These are phyloP conservation scores for Notodromas monacha DNA, from an alignment of 2,888 invertebrate species.

Conservation along the genomic window DNA sequence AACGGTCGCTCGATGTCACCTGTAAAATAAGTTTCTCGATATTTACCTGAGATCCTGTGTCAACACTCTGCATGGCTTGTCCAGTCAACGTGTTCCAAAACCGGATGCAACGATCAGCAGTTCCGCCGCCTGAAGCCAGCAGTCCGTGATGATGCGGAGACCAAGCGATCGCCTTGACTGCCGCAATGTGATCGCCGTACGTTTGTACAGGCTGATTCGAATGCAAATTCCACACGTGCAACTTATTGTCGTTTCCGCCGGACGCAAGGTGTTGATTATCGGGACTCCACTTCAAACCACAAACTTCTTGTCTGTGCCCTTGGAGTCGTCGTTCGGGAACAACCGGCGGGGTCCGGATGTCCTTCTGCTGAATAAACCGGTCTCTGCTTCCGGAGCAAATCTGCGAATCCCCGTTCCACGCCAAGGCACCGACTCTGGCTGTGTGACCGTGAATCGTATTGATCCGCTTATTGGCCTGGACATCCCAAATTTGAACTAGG, in stretches of 20 bases:
- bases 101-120: slow-evolving; percentile 75
- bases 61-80: slow-evolving; percentile 90
- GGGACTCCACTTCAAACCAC: slow-evolving; percentile 92
- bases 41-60: slow-evolving; percentile 88
- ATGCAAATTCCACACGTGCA: slow-evolving; percentile 69
- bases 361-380: slow-evolving; percentile 64
- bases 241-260: slow-evolving; percentile 87
- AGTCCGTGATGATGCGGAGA: slow-evolving; percentile 93
- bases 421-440: slow-evolving; percentile 67
- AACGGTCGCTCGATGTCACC: too few species aligned
- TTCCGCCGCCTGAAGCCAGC: slow-evolving; percentile 91
- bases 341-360: slow-evolving; percentile 46
- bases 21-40: too few species aligned
- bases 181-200: slow-evolving; percentile 82
- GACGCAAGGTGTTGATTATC: slow-evolving; percentile 89
- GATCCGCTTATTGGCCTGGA: slow-evolving; percentile 64
- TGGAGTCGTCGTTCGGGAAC: slow-evolving; percentile 46
- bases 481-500: slow-evolving; percentile 93
- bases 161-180: slow-evolving; percentile 90
- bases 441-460: slow-evolving; percentile 66
- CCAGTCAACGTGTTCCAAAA: slow-evolving; percentile 97
- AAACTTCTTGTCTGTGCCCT: slow-evolving; percentile 72
- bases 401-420: slow-evolving; percentile 76
- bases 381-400: slow-evolving; percentile 82
- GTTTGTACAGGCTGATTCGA: slow-evolving; percentile 65